A percentile compares a stretch with the other conserved stretches of the same genome.
Conservation (phyloP, 1,140 invertebrate species). For the Pollicipes pollicipes region DNA sequence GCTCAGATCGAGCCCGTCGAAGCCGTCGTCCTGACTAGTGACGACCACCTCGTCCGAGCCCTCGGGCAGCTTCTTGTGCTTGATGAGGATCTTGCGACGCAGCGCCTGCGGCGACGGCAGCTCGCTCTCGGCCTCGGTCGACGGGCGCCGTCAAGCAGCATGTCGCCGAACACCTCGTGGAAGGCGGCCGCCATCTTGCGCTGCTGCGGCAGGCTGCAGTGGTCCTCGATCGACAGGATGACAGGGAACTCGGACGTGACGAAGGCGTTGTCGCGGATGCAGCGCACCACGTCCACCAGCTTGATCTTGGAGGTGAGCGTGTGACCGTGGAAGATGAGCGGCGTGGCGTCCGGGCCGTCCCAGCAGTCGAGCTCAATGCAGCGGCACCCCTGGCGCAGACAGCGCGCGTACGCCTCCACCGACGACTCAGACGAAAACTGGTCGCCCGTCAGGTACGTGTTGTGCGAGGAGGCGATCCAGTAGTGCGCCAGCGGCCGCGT, state of each 20-base stretch:
- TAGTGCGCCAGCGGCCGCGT: constrained; percentile 74
- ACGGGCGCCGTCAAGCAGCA: constrained; percentile 56
- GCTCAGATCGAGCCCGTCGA: neutral
- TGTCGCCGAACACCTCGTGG: constrained; percentile 78
- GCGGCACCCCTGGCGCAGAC: constrained; percentile 74
- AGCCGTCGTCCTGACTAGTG: neutral
- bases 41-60: constrained; percentile 46
- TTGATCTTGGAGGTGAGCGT: constrained; percentile 92
- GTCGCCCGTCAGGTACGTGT: constrained; percentile 95
- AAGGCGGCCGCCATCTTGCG: constrained; percentile 85
- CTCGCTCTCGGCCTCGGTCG: constrained; percentile 57
- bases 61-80: constrained; percentile 86
- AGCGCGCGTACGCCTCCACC: constrained; percentile 86
- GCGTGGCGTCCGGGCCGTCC: constrained; percentile 87
- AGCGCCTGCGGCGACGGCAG: constrained; percentile 74
- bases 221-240: constrained; percentile 95
- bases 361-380: constrained; percentile 95
- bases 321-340: constrained; percentile 92
- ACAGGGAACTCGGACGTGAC: constrained; percentile 85
- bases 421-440: constrained; percentile 93
- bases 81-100: constrained; percentile 52
- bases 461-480: constrained; percentile 95
- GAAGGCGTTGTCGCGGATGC: constrained; percentile 93
- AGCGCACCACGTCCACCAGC: constrained; percentile 85
- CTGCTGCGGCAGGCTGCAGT: constrained; percentile 87